A percentile compares a stretch with the other conserved stretches of the same genome.
Evolutionary conservation across 1,140 invertebrate species (phyloP).

Genomic region (Triops longicaudatus): DNA sequence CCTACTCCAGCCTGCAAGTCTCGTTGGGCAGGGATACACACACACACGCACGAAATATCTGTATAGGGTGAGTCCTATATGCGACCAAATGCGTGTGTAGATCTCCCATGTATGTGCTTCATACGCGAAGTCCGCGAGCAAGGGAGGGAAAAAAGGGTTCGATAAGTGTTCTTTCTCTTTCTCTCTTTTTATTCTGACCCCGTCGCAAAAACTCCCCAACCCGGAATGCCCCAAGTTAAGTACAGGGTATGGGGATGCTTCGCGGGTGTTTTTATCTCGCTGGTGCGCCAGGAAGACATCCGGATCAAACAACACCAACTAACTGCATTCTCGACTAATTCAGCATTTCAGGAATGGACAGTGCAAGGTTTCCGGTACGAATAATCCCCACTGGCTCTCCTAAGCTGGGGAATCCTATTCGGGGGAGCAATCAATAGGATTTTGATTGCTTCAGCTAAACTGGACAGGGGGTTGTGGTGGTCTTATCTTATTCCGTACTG

Average conservation of each 20-base stretch:
- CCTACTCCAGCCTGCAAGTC: background rate
- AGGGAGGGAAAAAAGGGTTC: background rate
- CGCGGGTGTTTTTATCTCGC: background rate
- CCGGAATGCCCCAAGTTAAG: background rate
- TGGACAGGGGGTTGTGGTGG: background rate
- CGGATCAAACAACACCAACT: background rate
- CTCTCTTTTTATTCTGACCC: too few relatives aligned
- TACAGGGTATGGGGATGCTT: background rate
- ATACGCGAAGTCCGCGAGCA: background rate
- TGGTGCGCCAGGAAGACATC: background rate
- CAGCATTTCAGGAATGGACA: background rate
- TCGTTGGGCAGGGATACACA: background rate
- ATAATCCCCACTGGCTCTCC: background rate
- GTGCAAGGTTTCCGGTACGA: background rate
- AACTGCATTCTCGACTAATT: background rate
- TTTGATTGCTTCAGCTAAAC: conserved; percentile 1
- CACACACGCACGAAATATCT: background rate
- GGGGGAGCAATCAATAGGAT: background rate
- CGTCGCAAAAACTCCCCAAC: background rate
- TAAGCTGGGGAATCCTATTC: background rate
- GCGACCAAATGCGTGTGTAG: background rate
- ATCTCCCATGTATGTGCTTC: background rate
- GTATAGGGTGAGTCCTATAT: background rate
- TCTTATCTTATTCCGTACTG: background rate
- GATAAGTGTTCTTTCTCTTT: background rate